These are phyloP conservation scores for Bombylius major DNA, from an alignment of 2,888 invertebrate species.

Conservation along the genomic window DNA sequence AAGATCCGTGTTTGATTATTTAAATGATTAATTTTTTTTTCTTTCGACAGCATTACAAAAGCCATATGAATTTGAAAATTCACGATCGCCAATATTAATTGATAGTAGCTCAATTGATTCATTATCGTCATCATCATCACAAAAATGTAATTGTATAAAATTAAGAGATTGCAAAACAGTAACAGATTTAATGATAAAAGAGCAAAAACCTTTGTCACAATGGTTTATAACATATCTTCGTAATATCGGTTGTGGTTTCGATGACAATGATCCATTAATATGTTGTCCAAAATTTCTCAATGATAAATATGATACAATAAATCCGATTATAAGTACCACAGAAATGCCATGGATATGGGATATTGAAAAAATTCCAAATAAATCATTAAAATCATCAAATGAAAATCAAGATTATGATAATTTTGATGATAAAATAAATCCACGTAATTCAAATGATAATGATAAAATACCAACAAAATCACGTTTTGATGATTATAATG, in stretches of 20 bases:
- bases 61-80: not conserved
- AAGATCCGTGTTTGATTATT: too few relatives aligned
- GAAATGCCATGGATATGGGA: conserved; percentile 29
- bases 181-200: conserved; percentile 19
- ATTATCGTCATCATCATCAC: not conserved
- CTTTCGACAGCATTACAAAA: not conserved
- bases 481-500: conserved; percentile 5
- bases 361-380: not conserved
- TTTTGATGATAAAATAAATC: not conserved
- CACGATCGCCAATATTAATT: not conserved
- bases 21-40: not conserved
- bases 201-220: conserved; percentile 16
- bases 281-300: conserved; percentile 22
- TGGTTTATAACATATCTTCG: conserved; percentile 21
- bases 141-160: conserved; percentile 26
- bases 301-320: not conserved
- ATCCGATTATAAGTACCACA: not conserved
- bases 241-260: conserved; percentile 25
- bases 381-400: not conserved
- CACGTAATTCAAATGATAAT: not conserved
- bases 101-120: too few relatives aligned
- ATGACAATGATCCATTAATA: conserved; percentile 21
- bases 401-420: not conserved
- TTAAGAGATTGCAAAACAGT: conserved; percentile 25
- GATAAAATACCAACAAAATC: not conserved